Percentiles rank a stretch among this genome's conserved stretches.
Conservation (phyloP, 2,888 invertebrate genomes). For the Malthinus seriepunctatus region DNA sequence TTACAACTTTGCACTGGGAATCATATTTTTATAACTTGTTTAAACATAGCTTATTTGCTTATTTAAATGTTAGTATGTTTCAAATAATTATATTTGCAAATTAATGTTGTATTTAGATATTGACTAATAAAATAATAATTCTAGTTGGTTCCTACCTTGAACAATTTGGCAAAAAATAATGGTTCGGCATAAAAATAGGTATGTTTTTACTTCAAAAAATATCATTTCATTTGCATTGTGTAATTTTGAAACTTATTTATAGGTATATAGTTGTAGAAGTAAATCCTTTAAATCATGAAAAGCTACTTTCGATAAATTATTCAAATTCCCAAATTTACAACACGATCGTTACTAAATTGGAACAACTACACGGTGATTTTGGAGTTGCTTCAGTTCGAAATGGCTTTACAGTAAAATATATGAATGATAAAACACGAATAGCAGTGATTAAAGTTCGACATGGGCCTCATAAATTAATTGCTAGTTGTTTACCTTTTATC, state of each 20-base stretch:
- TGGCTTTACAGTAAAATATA: conserved; percentile 79
- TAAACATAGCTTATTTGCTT: no score
- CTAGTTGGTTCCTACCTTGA: no score
- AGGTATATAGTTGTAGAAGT: conserved; percentile 75
- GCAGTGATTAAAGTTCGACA: conserved; percentile 74
- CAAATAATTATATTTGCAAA: no score
- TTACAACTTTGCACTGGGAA: no score
- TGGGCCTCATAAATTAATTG: conserved; percentile 73
- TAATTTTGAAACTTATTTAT: conserved; percentile 7
- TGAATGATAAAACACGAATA: conserved; percentile 75
- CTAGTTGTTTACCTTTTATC: conserved; percentile 70
- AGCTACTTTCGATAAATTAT: conserved; percentile 57
- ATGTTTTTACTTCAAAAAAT: background rate
- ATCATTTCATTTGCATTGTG: no score
- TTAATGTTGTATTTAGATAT: no score
- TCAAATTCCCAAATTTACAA: conserved; percentile 60
- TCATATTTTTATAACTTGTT: no score
- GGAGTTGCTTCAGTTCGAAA: conserved; percentile 71
- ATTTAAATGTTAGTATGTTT: no score
- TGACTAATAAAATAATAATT: no score
- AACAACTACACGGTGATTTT: conserved; percentile 75
- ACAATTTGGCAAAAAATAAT: conserved; percentile 29
- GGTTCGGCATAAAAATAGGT: conserved; percentile 50
- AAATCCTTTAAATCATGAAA: conserved; percentile 55
- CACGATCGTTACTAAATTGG: conserved; percentile 65